Percentiles rank a stretch among this genome's conserved stretches.
Evolutionary conservation across 2,888 invertebrate genomes (phyloP).

Genomic region (Electrophaes corylata): DNA sequence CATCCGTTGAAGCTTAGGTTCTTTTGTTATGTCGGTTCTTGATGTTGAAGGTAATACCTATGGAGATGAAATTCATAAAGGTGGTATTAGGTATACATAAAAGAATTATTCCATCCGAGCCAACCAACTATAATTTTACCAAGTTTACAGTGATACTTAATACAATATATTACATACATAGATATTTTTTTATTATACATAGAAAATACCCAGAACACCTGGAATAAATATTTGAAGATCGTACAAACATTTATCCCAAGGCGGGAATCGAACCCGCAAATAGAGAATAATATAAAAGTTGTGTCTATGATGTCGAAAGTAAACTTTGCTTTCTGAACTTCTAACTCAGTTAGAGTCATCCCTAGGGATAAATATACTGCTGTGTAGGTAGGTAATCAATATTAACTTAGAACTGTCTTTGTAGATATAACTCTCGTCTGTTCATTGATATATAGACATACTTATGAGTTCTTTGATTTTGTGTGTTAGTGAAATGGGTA

Average conservation of each 20-base stretch:
- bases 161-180: no score
- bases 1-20: constrained; percentile 45
- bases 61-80: neutral
- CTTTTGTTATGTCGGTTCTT: constrained; percentile 42
- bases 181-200: no score
- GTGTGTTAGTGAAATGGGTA: neutral
- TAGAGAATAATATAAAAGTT: constrained; percentile 49
- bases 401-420: constrained; percentile 51
- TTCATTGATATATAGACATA: neutral
- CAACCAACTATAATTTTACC: constrained; percentile 1
- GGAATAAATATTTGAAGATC: no score
- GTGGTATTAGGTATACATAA: neutral
- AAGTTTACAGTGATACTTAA: neutral
- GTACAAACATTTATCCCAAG: no score
- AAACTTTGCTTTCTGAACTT: constrained; percentile 79
- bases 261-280: no score
- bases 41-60: constrained; percentile 1
- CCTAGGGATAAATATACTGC: constrained; percentile 55
- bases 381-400: constrained; percentile 58
- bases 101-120: no score
- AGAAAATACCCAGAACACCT: no score
- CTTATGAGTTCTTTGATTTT: neutral
- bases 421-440: neutral
- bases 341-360: constrained; percentile 74
- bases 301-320: constrained; percentile 48